Percentiles rank a stretch among this genome's conserved stretches.
Conservation (phyloP, 2,113 vertebrate species). For the Microcebus tavaratra region DNA sequence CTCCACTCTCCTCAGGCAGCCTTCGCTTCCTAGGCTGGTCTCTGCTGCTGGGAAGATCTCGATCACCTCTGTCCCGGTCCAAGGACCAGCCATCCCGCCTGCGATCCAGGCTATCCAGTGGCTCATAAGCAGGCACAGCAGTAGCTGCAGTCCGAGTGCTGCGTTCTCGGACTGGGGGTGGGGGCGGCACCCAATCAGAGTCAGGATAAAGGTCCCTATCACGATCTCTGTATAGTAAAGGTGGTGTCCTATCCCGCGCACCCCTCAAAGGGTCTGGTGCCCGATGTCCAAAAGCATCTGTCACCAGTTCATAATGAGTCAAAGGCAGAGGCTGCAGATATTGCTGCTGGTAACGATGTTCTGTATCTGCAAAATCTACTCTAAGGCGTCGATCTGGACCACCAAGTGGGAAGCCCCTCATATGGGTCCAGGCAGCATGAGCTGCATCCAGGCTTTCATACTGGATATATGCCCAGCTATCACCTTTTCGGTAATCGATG, state of each 20-base stretch:
- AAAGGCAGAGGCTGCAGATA: constrained; percentile 95
- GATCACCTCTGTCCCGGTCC: constrained; percentile 91
- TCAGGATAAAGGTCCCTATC: constrained; percentile 95
- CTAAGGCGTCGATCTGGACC: constrained; percentile 94
- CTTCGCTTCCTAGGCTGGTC: constrained; percentile 94
- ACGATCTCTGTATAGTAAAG: constrained; percentile 93
- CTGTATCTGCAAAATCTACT: constrained; percentile 97
- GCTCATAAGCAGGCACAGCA: constrained; percentile 90
- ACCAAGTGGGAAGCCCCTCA: constrained; percentile 96
- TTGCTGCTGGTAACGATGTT: constrained; percentile 96
- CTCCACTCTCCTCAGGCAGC: constrained; percentile 88
- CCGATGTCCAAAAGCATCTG: constrained; percentile 95
- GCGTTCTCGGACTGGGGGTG: constrained; percentile 92
- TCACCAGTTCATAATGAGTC: constrained; percentile 94
- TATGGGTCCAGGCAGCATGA: constrained; percentile 96
- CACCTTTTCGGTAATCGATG: constrained; percentile 98
- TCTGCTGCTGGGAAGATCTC: constrained; percentile 88
- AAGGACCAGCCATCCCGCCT: constrained; percentile 96
- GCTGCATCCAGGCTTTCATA: constrained; percentile 98
- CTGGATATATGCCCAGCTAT: constrained; percentile 98
- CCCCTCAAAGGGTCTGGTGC: constrained; percentile 92
- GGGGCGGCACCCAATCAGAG: constrained; percentile 92
- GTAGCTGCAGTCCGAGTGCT: constrained; percentile 85
- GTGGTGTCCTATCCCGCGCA: constrained; percentile 95
- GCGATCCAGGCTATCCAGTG: constrained; percentile 94